Evolutionary conservation across 2,113 vertebrate genomes (phyloP), one percentile per base, ranked within the genome.

Genomic region (Perca schrenkii): DNA sequence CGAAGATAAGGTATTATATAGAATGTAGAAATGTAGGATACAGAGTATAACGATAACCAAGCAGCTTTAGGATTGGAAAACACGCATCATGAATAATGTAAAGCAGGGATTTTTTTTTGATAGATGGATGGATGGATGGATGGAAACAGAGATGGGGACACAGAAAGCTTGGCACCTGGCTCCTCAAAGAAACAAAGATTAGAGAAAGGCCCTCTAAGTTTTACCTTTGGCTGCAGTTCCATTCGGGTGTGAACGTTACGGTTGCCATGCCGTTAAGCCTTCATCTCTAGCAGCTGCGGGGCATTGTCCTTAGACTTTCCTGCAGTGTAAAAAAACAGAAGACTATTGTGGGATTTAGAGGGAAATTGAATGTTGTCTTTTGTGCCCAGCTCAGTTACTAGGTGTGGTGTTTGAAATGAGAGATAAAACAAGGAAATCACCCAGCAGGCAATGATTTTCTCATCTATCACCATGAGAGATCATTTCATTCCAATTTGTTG

Each of bases 401-500:
- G 57, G 61, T 77, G 49, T 53, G 40, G 49, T 62, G 86, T 88
- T 93, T 80, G 81, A 89, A 88, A 86, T 74, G 50, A 84, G 81
- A 87, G 83, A 89, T 87, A 78, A 89, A 92, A 88, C 56, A 74
- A 75, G 79, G 76, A 85, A 89, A 86, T 89, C 64, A 63, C 75
- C 91, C 80, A 78, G 80, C 84, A 88, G 86, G 82, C 87, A 83
- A 73, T 79, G 65, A 81, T 84, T 86, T 87, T 69, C 80, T 77
- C 84, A 86, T 93, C 90, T 87, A 94, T 94, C 92, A 91, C 77
- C 83, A 49, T 69, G 70, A 91, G 90, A 86, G 79, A 94, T 89
- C 85, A 84, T 93, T 92, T 90, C 63, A 86, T 93, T 93, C 81
- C 84, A 80, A 91, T 93, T 91, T 91, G 89, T 90, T 64, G 87